These are phyloP conservation scores for Calosoma granatense DNA, from an alignment of 1,140 invertebrate species.

Conservation along the genomic window DNA sequence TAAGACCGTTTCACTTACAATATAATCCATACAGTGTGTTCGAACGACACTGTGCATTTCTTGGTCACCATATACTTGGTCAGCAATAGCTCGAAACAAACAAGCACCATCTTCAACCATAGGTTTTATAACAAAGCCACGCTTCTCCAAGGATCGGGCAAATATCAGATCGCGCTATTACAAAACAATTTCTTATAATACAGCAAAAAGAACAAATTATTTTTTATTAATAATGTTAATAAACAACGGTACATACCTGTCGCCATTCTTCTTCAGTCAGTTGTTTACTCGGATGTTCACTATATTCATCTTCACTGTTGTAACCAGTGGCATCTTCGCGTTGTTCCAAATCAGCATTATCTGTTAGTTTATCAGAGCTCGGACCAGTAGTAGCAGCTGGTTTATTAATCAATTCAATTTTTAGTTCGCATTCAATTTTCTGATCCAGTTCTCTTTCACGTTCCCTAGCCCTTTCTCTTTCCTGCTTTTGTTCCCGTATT, in stretches of 20 bases:
- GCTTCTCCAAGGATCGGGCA: constrained; percentile 60
- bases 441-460: neutral
- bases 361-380: neutral
- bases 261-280: constrained; percentile 32
- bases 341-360: neutral
- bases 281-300: constrained; percentile 22
- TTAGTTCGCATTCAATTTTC: constrained; percentile 1
- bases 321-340: constrained; percentile 31
- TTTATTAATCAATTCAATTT: neutral
- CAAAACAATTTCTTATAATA: constrained; percentile 6
- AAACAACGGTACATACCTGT: too few species aligned
- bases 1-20: too few species aligned
- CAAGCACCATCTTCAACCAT: constrained; percentile 92
- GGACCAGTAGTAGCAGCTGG: neutral
- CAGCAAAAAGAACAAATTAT: too few species aligned
- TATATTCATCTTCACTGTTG: constrained; percentile 35
- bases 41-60: constrained; percentile 81
- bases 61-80: constrained; percentile 89
- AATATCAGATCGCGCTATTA: constrained; percentile 39
- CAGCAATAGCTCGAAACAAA: constrained; percentile 82
- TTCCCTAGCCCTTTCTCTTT: neutral
- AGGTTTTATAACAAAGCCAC: constrained; percentile 74
- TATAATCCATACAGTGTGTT: constrained; percentile 87
- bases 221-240: too few species aligned
- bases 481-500: neutral